Percentiles rank a stretch among this genome's conserved stretches.
Conservation (phyloP, 2,797 vertebrate genomes). For the Austrolebias charrua region DNA sequence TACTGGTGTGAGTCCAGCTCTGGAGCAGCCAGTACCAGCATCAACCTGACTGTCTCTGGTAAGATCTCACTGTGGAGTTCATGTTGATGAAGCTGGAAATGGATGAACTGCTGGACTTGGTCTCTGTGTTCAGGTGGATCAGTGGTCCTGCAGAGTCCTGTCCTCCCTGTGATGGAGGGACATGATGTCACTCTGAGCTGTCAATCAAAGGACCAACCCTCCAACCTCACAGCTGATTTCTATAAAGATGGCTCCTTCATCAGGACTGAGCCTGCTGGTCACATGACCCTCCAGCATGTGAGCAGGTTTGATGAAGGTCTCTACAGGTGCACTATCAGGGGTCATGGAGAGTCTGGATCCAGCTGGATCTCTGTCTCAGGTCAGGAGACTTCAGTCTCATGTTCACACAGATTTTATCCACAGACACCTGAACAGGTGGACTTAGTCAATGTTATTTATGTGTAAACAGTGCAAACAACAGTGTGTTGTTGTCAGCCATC, state of each 20-base stretch:
- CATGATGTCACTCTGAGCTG: slow-evolving; percentile 6
- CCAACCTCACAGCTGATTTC: background rate
- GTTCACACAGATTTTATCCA: too few relatives aligned
- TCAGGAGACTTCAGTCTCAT: background rate
- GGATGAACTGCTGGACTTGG: slow-evolving; percentile 18
- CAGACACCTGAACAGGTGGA: too few relatives aligned
- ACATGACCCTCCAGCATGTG: background rate
- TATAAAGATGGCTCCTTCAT: background rate
- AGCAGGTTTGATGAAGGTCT: slow-evolving; percentile 5
- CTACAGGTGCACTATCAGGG: slow-evolving; percentile 11
- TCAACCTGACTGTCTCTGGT: background rate
- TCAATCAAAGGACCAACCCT: background rate
- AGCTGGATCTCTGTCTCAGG: slow-evolving; percentile 22
- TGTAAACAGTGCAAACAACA: too few relatives aligned
- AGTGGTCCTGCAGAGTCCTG: slow-evolving; percentile 16
- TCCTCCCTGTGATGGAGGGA: slow-evolving; percentile 8
- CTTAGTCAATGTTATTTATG: too few relatives aligned
- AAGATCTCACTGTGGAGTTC: slow-evolving; percentile 15
- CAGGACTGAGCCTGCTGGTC: background rate
- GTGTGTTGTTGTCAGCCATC: too few relatives aligned
- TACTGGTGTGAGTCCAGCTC: slow-evolving; percentile 5
- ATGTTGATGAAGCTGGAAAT: slow-evolving; percentile 18
- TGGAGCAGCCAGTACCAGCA: background rate
- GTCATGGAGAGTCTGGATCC: slow-evolving; percentile 1
- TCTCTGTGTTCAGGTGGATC: slow-evolving; percentile 6